A percentile compares a stretch with the other conserved stretches of the same genome.
phyloP scores from a whole-genome alignment of 2,113 vertebrate genomes.

The Xiphophorus hellerii region DNA sequence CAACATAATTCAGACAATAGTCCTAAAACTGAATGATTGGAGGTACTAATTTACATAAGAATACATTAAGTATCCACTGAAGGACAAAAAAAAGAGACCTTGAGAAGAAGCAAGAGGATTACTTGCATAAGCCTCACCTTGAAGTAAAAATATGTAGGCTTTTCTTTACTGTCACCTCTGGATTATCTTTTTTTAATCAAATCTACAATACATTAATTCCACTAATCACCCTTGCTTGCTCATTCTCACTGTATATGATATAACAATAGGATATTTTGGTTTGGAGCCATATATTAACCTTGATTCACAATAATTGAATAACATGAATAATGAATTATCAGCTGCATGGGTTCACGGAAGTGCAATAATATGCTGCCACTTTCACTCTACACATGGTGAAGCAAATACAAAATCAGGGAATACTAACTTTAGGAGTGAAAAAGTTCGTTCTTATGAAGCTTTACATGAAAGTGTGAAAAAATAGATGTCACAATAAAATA shows the following conservation, averaged over 20 bases:
- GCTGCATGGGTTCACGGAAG: conserved; percentile 10
- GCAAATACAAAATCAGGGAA: not conserved
- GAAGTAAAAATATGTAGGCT: not conserved
- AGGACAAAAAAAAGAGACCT: not conserved
- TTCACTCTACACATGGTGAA: not conserved
- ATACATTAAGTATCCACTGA: not conserved
- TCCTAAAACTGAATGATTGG: not conserved
- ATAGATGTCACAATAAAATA: not conserved
- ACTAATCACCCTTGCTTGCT: conserved; percentile 22
- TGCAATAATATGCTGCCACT: conserved; percentile 3
- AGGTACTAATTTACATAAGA: not conserved
- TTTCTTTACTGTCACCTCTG: not conserved
- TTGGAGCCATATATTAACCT: conserved; percentile 1
- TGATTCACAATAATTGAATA: not conserved
- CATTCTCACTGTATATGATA: not conserved
- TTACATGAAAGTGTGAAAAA: not conserved
- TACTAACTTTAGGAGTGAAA: not conserved
- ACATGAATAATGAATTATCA: conserved; percentile 13
- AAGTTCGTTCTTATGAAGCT: not conserved
- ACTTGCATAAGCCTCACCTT: not conserved
- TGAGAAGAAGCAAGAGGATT: conserved; percentile 3
- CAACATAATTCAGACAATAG: not conserved
- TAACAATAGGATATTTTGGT: not conserved
- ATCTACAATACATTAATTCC: not conserved
- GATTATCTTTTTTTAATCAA: not conserved